Percentiles rank a stretch among this genome's conserved stretches.
These are phyloP conservation scores for Garra rufa DNA, from an alignment of 2,113 vertebrate species.

Conservation along the genomic window DNA sequence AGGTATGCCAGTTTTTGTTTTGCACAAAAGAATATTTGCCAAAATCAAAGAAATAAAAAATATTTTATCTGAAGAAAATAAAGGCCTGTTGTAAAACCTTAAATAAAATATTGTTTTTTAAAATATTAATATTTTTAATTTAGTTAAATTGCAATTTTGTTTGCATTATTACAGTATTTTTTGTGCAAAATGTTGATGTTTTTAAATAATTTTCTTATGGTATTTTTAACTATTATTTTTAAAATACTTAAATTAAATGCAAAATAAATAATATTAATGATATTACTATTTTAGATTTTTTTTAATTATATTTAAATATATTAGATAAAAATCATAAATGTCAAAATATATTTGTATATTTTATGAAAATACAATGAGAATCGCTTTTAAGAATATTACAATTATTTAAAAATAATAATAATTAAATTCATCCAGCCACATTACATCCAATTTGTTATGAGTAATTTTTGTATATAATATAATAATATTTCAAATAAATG, in stretches of 20 bases:
- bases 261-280: neutral
- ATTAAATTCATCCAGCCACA: neutral
- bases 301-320: no score
- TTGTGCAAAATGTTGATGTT: neutral
- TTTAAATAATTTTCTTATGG: neutral
- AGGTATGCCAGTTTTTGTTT: slow-evolving; percentile 78
- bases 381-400: neutral
- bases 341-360: no score
- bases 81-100: neutral
- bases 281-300: neutral
- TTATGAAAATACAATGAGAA: neutral
- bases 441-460: neutral
- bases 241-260: neutral
- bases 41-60: neutral
- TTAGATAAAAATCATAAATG: no score
- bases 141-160: neutral
- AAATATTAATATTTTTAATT: neutral
- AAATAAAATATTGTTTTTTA: neutral
- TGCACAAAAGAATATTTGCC: neutral
- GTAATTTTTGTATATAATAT: neutral
- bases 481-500: neutral
- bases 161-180: neutral
- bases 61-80: neutral
- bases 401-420: neutral
- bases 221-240: neutral